Evolutionary conservation across 2,888 invertebrate genomes (phyloP).

Genomic region (Zygaena filipendulae): DNA sequence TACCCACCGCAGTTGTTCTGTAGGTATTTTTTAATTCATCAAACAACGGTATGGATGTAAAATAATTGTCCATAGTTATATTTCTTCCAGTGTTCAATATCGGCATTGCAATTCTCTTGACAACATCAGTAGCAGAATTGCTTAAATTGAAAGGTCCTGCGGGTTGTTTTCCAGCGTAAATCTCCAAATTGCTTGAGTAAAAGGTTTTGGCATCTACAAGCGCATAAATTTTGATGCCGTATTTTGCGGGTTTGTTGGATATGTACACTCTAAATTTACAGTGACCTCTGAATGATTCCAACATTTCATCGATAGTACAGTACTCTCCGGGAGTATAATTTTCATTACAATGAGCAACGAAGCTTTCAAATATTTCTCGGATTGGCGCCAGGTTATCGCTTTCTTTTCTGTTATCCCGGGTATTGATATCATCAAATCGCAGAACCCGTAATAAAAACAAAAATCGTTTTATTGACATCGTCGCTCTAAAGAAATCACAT

Average conservation of each 20-base stretch:
- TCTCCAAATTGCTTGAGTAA: conserved; percentile 4
- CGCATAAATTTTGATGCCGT: conserved; percentile 6
- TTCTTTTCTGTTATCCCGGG: conserved; percentile 4
- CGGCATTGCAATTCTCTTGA: conserved; percentile 9
- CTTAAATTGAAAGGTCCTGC: conserved; percentile 6
- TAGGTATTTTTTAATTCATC: conserved; percentile 10
- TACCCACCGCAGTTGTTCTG: conserved; percentile 12
- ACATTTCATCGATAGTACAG: conserved; percentile 15
- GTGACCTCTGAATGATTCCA: conserved; percentile 14
- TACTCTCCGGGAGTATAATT: conserved; percentile 10
- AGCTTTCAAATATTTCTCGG: conserved; percentile 10
- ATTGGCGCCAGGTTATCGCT: conserved; percentile 12
- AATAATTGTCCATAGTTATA: conserved; percentile 15
- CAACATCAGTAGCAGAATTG: conserved; percentile 11
- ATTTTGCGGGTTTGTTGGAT: conserved; percentile 5
- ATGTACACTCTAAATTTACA: conserved; percentile 12
- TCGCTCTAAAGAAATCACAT: conserved; percentile 12
- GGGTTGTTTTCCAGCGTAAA: conserved; percentile 5
- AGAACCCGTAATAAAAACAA: conserved; percentile 10
- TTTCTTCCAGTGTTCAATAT: conserved; percentile 14
- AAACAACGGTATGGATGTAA: conserved; percentile 14
- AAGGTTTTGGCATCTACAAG: conserved; percentile 6
- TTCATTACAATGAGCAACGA: conserved; percentile 10
- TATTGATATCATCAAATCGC: conserved; percentile 11
- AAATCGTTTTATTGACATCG: conserved; percentile 11